Evolutionary conservation across 2,113 vertebrate genomes (phyloP), one percentile per base, ranked within the genome.

Genomic region (Notarius quadriscutis): DNA sequence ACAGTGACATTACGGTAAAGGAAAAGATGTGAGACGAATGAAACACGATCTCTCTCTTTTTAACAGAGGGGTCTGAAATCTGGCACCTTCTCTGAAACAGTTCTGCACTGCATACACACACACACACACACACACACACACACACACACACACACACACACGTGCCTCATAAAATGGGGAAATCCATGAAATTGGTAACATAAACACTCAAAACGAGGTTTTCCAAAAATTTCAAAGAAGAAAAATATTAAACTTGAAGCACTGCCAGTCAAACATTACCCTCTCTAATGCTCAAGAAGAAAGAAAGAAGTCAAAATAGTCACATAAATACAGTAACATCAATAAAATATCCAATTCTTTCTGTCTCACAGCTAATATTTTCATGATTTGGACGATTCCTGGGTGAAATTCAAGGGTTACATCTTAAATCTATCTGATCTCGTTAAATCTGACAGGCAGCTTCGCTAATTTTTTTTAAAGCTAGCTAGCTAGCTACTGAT

Each of bases 31-130:
- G 80, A 57, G 27, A 15, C 34, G 69, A 65, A 79, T 89, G 79
- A 83, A 81, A 86, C 75, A 41, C 1, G 72, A 87, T 5, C 48
- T 20, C 22, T 53, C 12, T 53, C 22, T 53, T 22, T 20, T 2
- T 90, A 82, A 75, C 92, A 91, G 69, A 84, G n/a, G 60, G 30
- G 84, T 92, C 87, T 90, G 91, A 94, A 93, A 94, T 93, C 78
- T 93, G 91, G 89, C 93, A 94, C 88, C 20, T 88, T 84, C 87
- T 75, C 53, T 86, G 67, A 53, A 91, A 86, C 65, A 22, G 15
- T 65, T n/a, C 84, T 86, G 17, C 27, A 30, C 67, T 69, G 67
- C 67, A 34, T 18, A 34, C 30, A 34, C 34, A 71, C 30, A 17
- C 67, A 69, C 67, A 12, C 27, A 34, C 67, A 17, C 17, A 14